phyloP scores from a whole-genome alignment of 1,140 invertebrate species.

The Coelopa frigida region DNA sequence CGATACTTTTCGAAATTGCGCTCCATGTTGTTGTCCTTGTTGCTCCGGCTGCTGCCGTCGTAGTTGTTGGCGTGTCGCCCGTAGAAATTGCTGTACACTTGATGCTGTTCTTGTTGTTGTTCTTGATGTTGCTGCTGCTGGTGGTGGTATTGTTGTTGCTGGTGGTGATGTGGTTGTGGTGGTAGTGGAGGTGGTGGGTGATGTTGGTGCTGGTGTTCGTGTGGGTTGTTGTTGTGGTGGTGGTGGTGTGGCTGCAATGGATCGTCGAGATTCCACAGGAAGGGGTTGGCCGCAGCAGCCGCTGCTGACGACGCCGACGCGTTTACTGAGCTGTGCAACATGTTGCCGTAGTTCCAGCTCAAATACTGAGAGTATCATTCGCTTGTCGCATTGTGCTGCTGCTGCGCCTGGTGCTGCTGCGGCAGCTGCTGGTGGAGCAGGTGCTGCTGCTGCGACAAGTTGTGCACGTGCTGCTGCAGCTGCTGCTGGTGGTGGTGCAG shows the following conservation, averaged over 20 bases:
- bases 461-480: conserved; percentile 13
- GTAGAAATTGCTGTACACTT: conserved; percentile 13
- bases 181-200: conserved; percentile 4
- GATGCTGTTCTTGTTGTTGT: not conserved
- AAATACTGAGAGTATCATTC: conserved; percentile 44
- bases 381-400: conserved; percentile 36
- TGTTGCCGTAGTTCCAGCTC: conserved; percentile 31
- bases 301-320: not conserved
- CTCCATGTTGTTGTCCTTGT: not conserved
- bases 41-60: conserved; percentile 10
- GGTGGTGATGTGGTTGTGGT: not conserved
- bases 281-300: conserved; percentile 11
- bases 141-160: not conserved
- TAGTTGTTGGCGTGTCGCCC: conserved; percentile 23
- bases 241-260: too few relatives aligned
- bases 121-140: conserved; percentile 4
- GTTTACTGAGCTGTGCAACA: conserved; percentile 8
- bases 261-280: conserved; percentile 33
- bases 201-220: conserved; percentile 11
- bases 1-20: not conserved
- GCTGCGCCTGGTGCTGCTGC: conserved; percentile 22
- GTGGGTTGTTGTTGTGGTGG: not conserved
- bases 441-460: conserved; percentile 26
- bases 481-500: conserved; percentile 27
- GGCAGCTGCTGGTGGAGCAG: conserved; percentile 39